phyloP scores from a whole-genome alignment of 2,888 invertebrate species.

The Mechanitis mazaeus region DNA sequence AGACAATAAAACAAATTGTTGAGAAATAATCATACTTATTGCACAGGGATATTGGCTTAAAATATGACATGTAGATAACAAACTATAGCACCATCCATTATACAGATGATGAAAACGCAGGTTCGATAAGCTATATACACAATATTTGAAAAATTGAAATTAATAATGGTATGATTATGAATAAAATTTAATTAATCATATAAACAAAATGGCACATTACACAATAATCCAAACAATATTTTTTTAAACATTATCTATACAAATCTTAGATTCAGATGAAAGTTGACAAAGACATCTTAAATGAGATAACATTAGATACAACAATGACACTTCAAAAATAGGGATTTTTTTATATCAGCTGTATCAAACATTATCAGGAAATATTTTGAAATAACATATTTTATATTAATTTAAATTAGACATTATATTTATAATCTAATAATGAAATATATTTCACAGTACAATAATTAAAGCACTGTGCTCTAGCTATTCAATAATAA shows the following conservation, averaged over 20 bases:
- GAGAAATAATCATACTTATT: constrained; percentile 64
- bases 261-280: not conserved
- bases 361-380: too few relatives aligned
- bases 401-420: too few relatives aligned
- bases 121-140: not conserved
- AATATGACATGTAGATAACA: constrained; percentile 50
- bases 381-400: too few relatives aligned
- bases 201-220: not conserved
- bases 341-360: too few relatives aligned
- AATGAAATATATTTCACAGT: too few relatives aligned
- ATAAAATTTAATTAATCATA: not conserved
- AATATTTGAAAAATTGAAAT: not conserved
- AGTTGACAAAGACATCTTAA: not conserved
- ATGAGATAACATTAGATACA: too few relatives aligned
- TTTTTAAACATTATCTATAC: not conserved
- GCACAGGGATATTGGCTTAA: constrained; percentile 66
- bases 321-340: too few relatives aligned
- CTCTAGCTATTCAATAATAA: too few relatives aligned
- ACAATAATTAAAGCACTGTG: too few relatives aligned
- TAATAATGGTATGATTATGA: not conserved
- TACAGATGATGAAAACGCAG: constrained; percentile 29
- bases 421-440: too few relatives aligned
- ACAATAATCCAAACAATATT: not conserved
- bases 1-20: constrained; percentile 30
- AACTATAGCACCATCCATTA: constrained; percentile 38